Evolutionary conservation across 2,113 vertebrate species (phyloP), one percentile per base, ranked within the genome.

Genomic region (Boleophthalmus pectinirostris): DNA sequence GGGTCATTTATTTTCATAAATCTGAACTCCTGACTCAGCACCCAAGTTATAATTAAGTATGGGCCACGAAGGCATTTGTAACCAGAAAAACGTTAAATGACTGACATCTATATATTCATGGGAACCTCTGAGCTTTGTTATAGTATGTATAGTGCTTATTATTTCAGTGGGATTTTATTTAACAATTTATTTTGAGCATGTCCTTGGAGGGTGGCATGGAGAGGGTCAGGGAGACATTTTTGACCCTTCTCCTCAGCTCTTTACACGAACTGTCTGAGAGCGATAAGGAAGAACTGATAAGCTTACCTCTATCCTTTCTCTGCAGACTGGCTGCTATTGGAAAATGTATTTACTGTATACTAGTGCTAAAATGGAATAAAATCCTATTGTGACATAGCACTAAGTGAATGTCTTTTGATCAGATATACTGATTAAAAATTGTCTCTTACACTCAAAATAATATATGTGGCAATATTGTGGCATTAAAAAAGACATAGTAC

Each of bases 281-380:
- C 88, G 92, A 93, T 93, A 93, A 93, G 87, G 84, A 74, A 73
- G 72, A n/a, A 45, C 79, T 83, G 91, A 94, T 93, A 92, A 91
- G 86, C 81, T 75, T 79, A 81, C 83, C 84, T 86, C 74, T 0
- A 57, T 70, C 90, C 72, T 70, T 82, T 87, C 85, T 83, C 80
- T 84, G 73, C 78, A 79, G 87, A 87, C 83, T 87, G 73, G 75
- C 80, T 82, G 83, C 90, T 89, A 70, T 87, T 86, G 81, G 67
- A 82, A 89, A 91, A 89, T 87, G 67, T 90, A 86, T 90, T 88
- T 88, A 10, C 51, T 8, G 8, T 53, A 8, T 21, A 21, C 51
- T 21, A 54, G 6, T 2, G 20, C 51, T 54, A 54, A 54, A 1
- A n/a, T 54, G 51, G 20, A 54, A n/a, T 21, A 54, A 54, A 54